phyloP scores from a whole-genome alignment of 2,888 invertebrate genomes.

The Drosophila stalkeri region DNA sequence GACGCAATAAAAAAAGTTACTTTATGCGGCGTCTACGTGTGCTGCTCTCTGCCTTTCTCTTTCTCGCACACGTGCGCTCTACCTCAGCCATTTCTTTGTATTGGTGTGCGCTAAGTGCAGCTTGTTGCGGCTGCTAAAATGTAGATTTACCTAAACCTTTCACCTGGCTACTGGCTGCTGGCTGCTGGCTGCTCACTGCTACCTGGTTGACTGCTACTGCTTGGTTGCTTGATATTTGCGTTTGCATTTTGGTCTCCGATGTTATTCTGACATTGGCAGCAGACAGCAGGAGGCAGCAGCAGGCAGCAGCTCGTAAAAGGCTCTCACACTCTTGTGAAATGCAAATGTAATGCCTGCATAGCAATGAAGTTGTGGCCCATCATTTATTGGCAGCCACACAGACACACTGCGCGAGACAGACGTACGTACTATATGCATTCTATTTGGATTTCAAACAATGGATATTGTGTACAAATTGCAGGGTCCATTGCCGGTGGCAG shows the following conservation, averaged over 20 bases:
- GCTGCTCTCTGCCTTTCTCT: conserved; percentile 1
- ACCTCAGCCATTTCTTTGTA: conserved; percentile 1
- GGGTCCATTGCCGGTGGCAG: conserved; percentile 30
- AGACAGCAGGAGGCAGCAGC: conserved; percentile 36
- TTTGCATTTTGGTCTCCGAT: conserved; percentile 48
- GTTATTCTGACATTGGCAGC: conserved; percentile 65
- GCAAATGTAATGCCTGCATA: conserved; percentile 64
- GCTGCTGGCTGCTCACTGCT: conserved; percentile 16
- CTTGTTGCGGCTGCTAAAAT: conserved; percentile 72
- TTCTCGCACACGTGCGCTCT: neutral
- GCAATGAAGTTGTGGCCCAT: conserved; percentile 53
- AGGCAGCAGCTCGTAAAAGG: conserved; percentile 55
- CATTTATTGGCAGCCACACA: conserved; percentile 35
- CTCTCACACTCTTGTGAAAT: conserved; percentile 55
- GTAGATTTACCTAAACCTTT: conserved; percentile 68
- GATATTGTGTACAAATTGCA: conserved; percentile 65
- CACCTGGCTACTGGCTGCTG: conserved; percentile 35
- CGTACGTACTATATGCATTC: conserved; percentile 35
- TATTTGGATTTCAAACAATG: conserved; percentile 57
- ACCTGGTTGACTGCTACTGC: conserved; percentile 13
- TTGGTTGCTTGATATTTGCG: conserved; percentile 16
- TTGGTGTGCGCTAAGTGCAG: conserved; percentile 61
- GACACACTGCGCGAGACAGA: neutral
- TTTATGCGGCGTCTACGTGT: conserved; percentile 72
- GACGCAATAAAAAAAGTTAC: conserved; percentile 78